These are phyloP conservation scores for Pachycephus smyrnensis DNA, from an alignment of 2,888 invertebrate genomes.

Conservation along the genomic window DNA sequence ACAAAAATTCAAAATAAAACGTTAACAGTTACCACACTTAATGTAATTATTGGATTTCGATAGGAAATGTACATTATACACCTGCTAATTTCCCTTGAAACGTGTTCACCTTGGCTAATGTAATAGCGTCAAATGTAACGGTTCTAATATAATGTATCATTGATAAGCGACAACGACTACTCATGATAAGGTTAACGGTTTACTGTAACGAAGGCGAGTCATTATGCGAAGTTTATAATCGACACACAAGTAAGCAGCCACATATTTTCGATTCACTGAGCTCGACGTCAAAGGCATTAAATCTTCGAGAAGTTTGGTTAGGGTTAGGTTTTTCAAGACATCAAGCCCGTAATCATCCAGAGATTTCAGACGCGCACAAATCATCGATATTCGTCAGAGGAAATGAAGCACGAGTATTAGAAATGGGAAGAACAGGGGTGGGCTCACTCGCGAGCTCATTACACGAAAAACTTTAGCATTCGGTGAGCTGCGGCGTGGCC, in stretches of 20 bases:
- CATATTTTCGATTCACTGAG: neutral
- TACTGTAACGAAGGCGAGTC: neutral
- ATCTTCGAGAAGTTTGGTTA: neutral
- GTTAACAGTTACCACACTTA: neutral
- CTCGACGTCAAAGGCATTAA: neutral
- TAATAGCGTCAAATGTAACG: neutral
- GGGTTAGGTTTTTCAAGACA: neutral
- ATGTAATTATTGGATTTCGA: neutral
- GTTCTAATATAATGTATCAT: neutral
- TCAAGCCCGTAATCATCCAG: neutral
- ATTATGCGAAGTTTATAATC: neutral
- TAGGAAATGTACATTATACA: neutral
- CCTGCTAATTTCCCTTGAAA: neutral
- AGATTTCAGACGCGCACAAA: neutral
- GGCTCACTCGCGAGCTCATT: slow-evolving; percentile 30
- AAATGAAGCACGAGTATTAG: neutral
- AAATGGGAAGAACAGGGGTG: neutral
- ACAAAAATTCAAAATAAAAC: slow-evolving; percentile 11
- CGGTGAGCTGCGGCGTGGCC: slow-evolving; percentile 17
- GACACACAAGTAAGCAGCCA: neutral
- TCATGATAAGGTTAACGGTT: no score
- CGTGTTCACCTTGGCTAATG: neutral
- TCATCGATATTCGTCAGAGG: slow-evolving; percentile 3
- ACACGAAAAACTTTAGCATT: slow-evolving; percentile 37
- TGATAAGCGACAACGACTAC: neutral